Base-by-base conservation (phyloP, 2,888 invertebrate species). In the Drosophila demipolita region DNA sequence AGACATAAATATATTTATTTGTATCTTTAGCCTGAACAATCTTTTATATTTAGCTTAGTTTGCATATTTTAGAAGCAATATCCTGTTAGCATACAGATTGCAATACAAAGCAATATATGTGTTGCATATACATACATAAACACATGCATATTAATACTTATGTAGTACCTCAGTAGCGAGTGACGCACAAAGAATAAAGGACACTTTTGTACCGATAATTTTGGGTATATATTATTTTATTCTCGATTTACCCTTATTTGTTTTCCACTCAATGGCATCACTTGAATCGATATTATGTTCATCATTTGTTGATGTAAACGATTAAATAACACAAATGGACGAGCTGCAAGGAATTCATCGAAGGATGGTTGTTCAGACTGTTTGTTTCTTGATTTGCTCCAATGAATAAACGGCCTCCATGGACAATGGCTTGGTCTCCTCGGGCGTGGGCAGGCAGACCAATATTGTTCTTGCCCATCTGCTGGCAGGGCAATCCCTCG, bases 391-490 rank as follows among this genome's bases (percentile, higher is more conserved):
- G 66, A 97, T 94, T 71, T 94, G 95, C 90, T 95, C 95, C 63
- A 97, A 91, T 65, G 97, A 93, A 83, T 95, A 95, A 92, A 98
- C 97, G 3, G 98, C 98, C 91, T 98, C 97, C 84, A 98, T 94
- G 7, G 97, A 95, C 59, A 95, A 95, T 0, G 97, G 97, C 64
- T 92, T 92, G 17, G 96, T 95, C 0, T 95, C 93, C 73, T 97
- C 96, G 0, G 98, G 98, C 66, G 96, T 96, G 2, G 98, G 98
- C 77, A 98, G 94, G 92, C 98, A 98, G 7, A 97, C 95, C 88
- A 98, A 98, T 96, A 91, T 98, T 97, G 90, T 98, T 98, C 92
- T 97, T 98, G 60, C 97, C 98, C 94, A 96, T 95, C 32, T 96
- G 95, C 88, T 97, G 95, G 0, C 95, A 94, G 0, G 97, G 97